Base-by-base conservation (phyloP, 2,888 invertebrate species). In the Gari tellinella region DNA sequence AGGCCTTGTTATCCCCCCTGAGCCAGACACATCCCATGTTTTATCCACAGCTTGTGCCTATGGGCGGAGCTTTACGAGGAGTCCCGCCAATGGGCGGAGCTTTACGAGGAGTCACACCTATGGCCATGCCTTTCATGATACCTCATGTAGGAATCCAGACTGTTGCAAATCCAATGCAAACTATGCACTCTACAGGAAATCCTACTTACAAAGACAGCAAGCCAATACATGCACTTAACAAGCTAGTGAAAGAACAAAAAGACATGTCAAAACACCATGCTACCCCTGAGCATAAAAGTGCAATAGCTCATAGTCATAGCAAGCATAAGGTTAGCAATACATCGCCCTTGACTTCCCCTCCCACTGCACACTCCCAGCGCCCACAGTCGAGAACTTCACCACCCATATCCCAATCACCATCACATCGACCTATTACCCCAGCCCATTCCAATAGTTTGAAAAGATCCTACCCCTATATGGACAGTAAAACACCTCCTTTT, bases 21-120 rank as follows among this genome's bases (percentile, higher is more conserved):
- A 73, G 46, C 51, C 67, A 72, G 57, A 65, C 58, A 14, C 64
- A 58, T 38, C 70, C 79, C 2, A 73, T 82, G 76, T 81, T 82
- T 51, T 84, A 79, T 69, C 82, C 80, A 46, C 81, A 75, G 58
- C 46, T 80, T 26, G 68, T 79, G 53, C 82, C 76, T 38, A 67
- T 83, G 65, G 78, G 79, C 23, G 74, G 66, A 8, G 45, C 60
- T 40, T 41, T 73, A 25, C 21, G 68, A 25, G 61, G 61, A 14
- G 57, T 79, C 51, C 26, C 65, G n/a, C 72, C 79, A 3, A 67
- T 83, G 65, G 78, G 79, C 23, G 74, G 66, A 8, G 45, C 60
- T 40, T 41, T 73, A 25, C 21, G 68, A 25, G 61, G 61, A 14
- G 57, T 79, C 51, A 38, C 65, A n/a, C 72, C 79, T 3, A 40